Percentiles rank a stretch among this genome's conserved stretches.
Evolutionary conservation across 1,140 invertebrate genomes (phyloP).

Genomic region (Daktulosphaira vitifoliae): DNA sequence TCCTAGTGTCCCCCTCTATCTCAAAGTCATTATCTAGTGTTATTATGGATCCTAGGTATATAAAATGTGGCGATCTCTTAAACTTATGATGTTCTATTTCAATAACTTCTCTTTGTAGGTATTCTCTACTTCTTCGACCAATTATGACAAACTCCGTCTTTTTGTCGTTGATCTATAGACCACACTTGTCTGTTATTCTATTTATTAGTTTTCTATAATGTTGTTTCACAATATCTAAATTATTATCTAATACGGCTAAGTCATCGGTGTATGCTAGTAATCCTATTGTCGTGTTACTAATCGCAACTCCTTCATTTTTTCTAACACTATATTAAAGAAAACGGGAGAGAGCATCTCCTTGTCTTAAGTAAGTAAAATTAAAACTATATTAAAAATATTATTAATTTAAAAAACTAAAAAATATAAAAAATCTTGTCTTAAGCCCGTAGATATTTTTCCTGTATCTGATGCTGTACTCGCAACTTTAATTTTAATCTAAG

Average conservation of each 20-base stretch:
- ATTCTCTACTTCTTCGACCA: background rate
- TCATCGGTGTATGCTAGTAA: constrained; percentile 1
- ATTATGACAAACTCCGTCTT: constrained; percentile 10
- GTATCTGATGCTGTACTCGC: constrained; percentile 1
- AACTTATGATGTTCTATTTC: background rate
- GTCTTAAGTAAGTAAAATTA: no score
- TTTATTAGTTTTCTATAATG: constrained; percentile 9
- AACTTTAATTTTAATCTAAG: constrained; percentile 1
- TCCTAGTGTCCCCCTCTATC: no score
- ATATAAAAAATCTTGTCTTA: no score
- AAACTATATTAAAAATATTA: no score
- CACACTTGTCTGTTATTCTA: constrained; percentile 3
- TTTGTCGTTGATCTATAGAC: constrained; percentile 4
- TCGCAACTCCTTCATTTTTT: background rate
- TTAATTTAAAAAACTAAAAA: no score
- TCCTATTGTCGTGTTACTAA: background rate
- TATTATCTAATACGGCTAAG: background rate
- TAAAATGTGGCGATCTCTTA: background rate
- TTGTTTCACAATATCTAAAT: background rate
- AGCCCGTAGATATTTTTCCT: background rate
- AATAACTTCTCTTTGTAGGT: background rate
- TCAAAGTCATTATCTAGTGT: background rate
- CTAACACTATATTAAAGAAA: background rate
- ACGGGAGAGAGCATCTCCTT: background rate
- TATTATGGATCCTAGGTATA: background rate